Conservation (phyloP, 2,797 vertebrate genomes). For the Delichon dasypus region DNA sequence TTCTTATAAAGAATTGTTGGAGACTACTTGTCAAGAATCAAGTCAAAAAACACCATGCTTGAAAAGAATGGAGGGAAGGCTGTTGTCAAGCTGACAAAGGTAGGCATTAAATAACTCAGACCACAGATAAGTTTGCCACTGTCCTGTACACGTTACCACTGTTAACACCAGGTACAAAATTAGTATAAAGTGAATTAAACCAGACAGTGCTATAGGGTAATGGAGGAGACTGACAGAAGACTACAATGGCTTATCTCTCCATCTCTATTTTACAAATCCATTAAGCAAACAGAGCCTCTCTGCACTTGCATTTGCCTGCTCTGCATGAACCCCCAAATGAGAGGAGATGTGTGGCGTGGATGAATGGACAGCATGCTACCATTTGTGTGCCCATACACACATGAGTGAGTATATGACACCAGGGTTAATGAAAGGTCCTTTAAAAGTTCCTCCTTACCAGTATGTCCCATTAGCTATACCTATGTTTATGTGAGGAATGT, state of each 20-base stretch:
- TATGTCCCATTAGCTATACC: background rate
- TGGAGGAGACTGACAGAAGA: background rate
- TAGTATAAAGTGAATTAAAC: background rate
- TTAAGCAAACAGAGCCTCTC: background rate
- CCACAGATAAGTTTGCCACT: background rate
- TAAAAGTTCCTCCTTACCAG: background rate
- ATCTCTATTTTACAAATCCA: background rate
- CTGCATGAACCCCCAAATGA: background rate
- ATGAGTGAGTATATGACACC: background rate
- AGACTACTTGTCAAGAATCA: background rate
- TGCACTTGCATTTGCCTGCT: background rate
- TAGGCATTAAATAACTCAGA: background rate
- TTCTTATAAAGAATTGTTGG: background rate
- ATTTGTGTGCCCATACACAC: too few relatives aligned
- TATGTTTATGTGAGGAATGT: background rate
- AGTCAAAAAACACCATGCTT: fast-evolving
- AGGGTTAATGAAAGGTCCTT: background rate
- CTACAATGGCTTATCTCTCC: background rate
- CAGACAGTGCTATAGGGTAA: background rate
- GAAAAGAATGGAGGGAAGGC: background rate
- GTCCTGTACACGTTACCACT: background rate
- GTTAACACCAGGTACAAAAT: background rate
- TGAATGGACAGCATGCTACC: background rate
- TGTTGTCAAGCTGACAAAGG: background rate
- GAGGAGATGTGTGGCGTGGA: background rate